Percentiles rank a stretch among this genome's conserved stretches.
Conservation (phyloP, 2,888 invertebrate species). For the Drosophila tripunctata region DNA sequence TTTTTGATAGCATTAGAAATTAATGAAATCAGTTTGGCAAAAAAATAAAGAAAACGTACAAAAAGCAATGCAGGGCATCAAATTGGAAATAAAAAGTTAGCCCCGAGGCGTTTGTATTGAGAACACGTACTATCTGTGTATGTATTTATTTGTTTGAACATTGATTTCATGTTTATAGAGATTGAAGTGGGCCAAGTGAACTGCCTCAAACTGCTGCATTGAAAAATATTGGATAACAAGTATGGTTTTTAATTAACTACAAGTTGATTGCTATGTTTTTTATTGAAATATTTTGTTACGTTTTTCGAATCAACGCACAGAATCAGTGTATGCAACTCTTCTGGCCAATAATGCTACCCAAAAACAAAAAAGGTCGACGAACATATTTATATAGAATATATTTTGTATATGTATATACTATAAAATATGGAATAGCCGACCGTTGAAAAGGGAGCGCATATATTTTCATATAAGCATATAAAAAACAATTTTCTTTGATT, state of each 20-base stretch:
- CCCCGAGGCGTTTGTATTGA: constrained; percentile 43
- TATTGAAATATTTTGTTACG: background rate
- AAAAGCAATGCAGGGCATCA: constrained; percentile 33
- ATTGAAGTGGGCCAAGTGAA: constrained; percentile 14
- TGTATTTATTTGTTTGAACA: constrained; percentile 31
- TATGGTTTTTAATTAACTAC: constrained; percentile 52
- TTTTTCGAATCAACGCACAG: constrained; percentile 41
- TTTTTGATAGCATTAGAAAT: constrained; percentile 74
- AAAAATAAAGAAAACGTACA: constrained; percentile 27
- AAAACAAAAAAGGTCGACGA: constrained; percentile 30
- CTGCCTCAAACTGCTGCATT: background rate
- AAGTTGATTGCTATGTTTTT: constrained; percentile 18
- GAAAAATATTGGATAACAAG: constrained; percentile 25
- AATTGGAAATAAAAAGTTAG: constrained; percentile 63
- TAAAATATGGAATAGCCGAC: constrained; percentile 62
- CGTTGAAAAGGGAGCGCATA: constrained; percentile 60
- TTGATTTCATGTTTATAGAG: constrained; percentile 31
- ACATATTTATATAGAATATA: constrained; percentile 16
- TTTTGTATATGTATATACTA: constrained; percentile 31
- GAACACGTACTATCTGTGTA: constrained; percentile 14
- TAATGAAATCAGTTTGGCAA: constrained; percentile 71
- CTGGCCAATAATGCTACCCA: constrained; percentile 17
- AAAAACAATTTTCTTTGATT: constrained; percentile 79
- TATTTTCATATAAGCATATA: constrained; percentile 58
- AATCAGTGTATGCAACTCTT: constrained; percentile 41